Evolutionary conservation across 1,140 invertebrate species (phyloP).

Genomic region (Megalopta genalis): DNA sequence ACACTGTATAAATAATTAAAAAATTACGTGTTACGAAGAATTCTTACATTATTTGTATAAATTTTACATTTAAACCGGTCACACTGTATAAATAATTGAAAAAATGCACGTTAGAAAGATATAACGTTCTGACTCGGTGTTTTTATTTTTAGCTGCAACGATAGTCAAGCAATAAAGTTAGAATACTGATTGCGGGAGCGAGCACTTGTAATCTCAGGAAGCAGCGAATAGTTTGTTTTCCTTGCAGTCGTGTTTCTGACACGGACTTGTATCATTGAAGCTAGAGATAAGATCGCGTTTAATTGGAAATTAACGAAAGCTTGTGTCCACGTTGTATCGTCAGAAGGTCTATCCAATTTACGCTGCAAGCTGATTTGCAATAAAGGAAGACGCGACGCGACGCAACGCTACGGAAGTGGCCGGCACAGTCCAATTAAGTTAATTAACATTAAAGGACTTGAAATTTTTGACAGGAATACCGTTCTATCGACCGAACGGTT

Average conservation of each 20-base stretch:
- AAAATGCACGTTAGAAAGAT: no score
- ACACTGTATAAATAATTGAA: no score
- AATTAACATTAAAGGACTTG: constrained; percentile 34
- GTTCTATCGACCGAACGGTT: background rate
- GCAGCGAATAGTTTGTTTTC: background rate
- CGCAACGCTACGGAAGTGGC: no score
- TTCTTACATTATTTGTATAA: no score
- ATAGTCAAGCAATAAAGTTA: no score
- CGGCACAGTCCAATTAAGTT: constrained; percentile 18
- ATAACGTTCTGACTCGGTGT: no score
- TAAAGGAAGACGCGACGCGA: constrained; percentile 14
- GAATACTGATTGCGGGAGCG: no score
- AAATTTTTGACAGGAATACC: constrained; percentile 26
- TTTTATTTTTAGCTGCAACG: no score
- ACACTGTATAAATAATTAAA: no score
- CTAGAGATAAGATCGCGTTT: background rate
- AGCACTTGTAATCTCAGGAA: background rate
- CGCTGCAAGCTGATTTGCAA: background rate
- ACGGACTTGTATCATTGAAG: background rate
- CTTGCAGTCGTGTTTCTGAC: background rate
- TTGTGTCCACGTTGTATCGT: constrained; percentile 3
- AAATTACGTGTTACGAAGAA: no score
- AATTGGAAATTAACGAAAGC: constrained; percentile 39
- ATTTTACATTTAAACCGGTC: no score
- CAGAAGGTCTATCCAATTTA: constrained; percentile 28